These are phyloP conservation scores for Epirrhoe tristata DNA, from an alignment of 2,888 invertebrate species.

Conservation along the genomic window DNA sequence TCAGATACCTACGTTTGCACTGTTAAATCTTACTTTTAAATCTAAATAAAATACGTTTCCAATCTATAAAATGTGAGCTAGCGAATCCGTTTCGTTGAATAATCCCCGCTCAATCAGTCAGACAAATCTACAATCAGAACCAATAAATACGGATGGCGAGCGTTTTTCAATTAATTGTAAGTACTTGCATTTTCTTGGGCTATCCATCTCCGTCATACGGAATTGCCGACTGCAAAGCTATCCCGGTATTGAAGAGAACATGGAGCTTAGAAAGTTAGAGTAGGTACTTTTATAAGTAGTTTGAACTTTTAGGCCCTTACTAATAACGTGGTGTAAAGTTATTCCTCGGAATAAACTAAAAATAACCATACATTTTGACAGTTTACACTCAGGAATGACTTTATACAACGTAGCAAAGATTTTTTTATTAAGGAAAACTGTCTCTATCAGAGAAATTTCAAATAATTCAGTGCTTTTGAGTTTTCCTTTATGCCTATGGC, in stretches of 20 bases:
- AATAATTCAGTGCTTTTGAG: too few relatives aligned
- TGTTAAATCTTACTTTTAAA: slow-evolving; percentile 11
- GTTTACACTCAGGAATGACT: too few relatives aligned
- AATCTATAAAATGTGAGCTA: slow-evolving; percentile 25
- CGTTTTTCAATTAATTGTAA: slow-evolving; percentile 55
- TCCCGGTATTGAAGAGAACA: slow-evolving; percentile 55
- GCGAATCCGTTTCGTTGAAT: slow-evolving; percentile 20
- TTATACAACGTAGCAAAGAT: too few relatives aligned
- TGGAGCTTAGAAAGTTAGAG: slow-evolving; percentile 17
- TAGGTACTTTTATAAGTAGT: not conserved
- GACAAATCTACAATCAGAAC: slow-evolving; percentile 45
- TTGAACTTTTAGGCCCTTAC: too few relatives aligned
- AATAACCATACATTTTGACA: too few relatives aligned
- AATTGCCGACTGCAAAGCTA: slow-evolving; percentile 57
- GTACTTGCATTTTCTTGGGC: slow-evolving; percentile 38
- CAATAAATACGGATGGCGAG: slow-evolving; percentile 37
- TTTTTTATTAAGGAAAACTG: too few relatives aligned
- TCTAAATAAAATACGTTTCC: slow-evolving; percentile 30
- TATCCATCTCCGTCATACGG: slow-evolving; percentile 77
- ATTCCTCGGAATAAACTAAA: too few relatives aligned
- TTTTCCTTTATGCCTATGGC: too few relatives aligned
- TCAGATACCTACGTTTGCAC: not conserved
- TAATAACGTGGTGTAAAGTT: too few relatives aligned
- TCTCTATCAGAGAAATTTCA: too few relatives aligned
- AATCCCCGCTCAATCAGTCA: slow-evolving; percentile 45